phyloP scores from a whole-genome alignment of 2,113 vertebrate genomes.

The Nothoprocta pentlandii region DNA sequence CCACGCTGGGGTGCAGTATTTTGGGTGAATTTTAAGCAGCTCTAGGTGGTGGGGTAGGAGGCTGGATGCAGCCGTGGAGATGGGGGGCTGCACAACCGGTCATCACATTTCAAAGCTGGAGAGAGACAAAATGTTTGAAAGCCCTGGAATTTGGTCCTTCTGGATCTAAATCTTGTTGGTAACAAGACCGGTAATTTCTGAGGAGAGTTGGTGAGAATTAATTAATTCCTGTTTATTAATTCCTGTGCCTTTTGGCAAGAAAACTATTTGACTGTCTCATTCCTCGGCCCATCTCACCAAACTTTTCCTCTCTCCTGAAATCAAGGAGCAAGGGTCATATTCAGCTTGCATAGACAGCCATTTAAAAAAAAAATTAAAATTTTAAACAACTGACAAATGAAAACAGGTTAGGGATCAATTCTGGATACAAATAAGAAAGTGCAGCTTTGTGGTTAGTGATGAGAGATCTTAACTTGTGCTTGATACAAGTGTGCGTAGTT shows the following conservation, averaged over 20 bases:
- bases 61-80: not conserved
- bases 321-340: not conserved
- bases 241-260: not conserved
- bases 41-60: not conserved
- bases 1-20: not conserved
- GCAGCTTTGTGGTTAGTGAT: not conserved
- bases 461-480: not conserved
- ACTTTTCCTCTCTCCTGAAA: not conserved
- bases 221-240: not conserved
- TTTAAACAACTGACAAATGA: fast-evolving
- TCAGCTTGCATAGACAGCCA: not conserved
- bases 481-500: not conserved
- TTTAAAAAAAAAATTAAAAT: not conserved
- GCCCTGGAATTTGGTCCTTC: fast-evolving
- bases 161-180: not conserved
- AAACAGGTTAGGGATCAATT: not conserved
- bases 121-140: not conserved
- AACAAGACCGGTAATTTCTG: not conserved
- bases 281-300: fast-evolving
- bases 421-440: fast-evolving
- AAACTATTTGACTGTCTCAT: fast-evolving
- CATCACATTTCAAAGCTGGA: not conserved
- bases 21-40: not conserved
- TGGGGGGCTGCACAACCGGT: fast-evolving
- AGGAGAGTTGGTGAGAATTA: not conserved